A percentile compares a stretch with the other conserved stretches of the same genome.
These are phyloP conservation scores for Remorina albescens DNA, from an alignment of 2,797 vertebrate genomes.

Conservation along the genomic window DNA sequence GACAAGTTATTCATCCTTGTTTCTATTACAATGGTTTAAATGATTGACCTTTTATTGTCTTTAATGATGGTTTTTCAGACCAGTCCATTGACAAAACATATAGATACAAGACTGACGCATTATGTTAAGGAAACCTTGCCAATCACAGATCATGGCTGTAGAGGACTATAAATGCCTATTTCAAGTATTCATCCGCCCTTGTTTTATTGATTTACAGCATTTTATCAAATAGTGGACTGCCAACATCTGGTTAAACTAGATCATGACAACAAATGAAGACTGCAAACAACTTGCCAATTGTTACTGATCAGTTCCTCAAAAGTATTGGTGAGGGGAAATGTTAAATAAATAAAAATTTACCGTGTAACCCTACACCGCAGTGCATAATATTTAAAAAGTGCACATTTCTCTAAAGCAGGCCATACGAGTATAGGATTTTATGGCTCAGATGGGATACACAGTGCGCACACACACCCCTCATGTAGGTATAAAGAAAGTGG, in stretches of 20 bases:
- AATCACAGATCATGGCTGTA: conserved; percentile 33
- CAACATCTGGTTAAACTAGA: neutral
- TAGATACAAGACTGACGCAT: conserved; percentile 29
- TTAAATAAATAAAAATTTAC: no score
- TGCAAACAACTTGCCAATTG: neutral
- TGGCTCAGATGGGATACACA: neutral
- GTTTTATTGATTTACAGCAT: conserved; percentile 27
- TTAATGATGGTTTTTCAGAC: conserved; percentile 16
- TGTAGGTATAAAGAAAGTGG: neutral
- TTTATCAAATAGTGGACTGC: conserved; percentile 16
- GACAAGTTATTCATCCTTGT: conserved; percentile 17
- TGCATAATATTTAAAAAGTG: neutral
- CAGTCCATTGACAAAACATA: conserved; percentile 49
- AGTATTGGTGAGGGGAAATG: neutral
- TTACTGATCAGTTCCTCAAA: neutral
- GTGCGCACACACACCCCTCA: neutral
- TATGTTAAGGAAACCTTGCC: neutral
- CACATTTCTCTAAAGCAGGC: neutral
- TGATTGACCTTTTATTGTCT: neutral
- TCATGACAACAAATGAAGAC: neutral
- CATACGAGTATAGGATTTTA: neutral
- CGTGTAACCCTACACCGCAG: neutral
- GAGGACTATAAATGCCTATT: conserved; percentile 6
- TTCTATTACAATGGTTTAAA: conserved; percentile 19
- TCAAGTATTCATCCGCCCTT: neutral